A percentile compares a stretch with the other conserved stretches of the same genome.
phyloP scores from a whole-genome alignment of 2,888 invertebrate genomes.

The Platycheirus rosarum region DNA sequence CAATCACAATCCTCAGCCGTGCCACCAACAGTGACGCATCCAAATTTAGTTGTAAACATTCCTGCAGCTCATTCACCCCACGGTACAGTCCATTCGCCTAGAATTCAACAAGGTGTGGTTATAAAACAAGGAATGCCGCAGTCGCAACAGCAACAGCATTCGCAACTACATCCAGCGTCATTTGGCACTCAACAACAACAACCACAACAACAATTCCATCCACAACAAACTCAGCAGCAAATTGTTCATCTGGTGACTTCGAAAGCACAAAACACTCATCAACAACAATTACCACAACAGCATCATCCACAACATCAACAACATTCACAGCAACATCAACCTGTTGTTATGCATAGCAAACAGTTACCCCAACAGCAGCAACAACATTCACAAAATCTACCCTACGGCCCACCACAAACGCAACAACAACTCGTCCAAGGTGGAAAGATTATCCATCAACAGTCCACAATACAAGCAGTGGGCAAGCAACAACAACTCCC shows the following conservation, averaged over 20 bases:
- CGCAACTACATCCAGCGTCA: conserved; percentile 40
- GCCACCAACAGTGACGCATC: conserved; percentile 46
- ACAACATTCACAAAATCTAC: conserved; percentile 56
- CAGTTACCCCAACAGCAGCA: conserved; percentile 57
- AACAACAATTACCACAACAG: conserved; percentile 48
- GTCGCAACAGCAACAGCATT: conserved; percentile 75
- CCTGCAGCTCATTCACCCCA: conserved; percentile 79
- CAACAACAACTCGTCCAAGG: conserved; percentile 67
- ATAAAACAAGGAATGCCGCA: conserved; percentile 61
- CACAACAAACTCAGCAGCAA: conserved; percentile 54
- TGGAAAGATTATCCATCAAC: conserved; percentile 63
- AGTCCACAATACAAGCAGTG: conserved; percentile 63
- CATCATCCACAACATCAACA: conserved; percentile 62
- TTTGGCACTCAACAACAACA: conserved; percentile 69
- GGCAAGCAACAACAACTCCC: conserved; percentile 63
- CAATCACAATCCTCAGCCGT: conserved; percentile 67
- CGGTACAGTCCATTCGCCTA: conserved; percentile 77
- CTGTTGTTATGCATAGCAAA: conserved; percentile 68
- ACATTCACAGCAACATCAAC: conserved; percentile 58
- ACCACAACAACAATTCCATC: conserved; percentile 39
- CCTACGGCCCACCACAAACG: conserved; percentile 54
- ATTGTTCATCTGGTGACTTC: conserved; percentile 80
- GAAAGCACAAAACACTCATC: conserved; percentile 75
- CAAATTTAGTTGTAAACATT: conserved; percentile 79
- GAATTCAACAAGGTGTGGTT: conserved; percentile 74